Evolutionary conservation across 1,140 invertebrate species (phyloP).

Genomic region (Drosophila nikananu): DNA sequence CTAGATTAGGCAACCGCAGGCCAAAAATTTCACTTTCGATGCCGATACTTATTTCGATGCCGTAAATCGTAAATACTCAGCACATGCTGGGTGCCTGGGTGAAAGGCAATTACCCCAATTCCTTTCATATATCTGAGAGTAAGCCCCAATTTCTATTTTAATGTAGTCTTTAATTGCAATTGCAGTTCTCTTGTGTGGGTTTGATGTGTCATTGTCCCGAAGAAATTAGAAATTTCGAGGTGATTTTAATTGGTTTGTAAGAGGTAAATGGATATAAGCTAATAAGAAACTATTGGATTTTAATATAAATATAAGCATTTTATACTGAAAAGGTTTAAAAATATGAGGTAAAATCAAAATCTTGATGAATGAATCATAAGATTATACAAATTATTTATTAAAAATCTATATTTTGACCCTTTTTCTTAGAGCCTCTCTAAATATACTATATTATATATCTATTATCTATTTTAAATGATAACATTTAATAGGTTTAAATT

Average conservation of each 20-base stretch:
- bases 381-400: too few relatives aligned
- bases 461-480: too few relatives aligned
- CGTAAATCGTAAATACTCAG: constrained; percentile 30
- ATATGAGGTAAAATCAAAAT: not conserved
- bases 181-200: constrained; percentile 31
- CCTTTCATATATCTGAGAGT: not conserved
- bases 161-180: constrained; percentile 46
- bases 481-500: too few relatives aligned
- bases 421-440: too few relatives aligned
- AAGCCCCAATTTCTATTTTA: constrained; percentile 12
- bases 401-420: too few relatives aligned
- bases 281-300: too few relatives aligned
- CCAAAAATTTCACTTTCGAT: constrained; percentile 65
- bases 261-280: too few relatives aligned
- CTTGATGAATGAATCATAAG: too few relatives aligned
- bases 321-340: not conserved
- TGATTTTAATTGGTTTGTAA: not conserved
- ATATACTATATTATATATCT: too few relatives aligned
- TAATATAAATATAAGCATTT: too few relatives aligned
- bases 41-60: not conserved
- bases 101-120: constrained; percentile 50
- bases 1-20: constrained; percentile 24
- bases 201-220: constrained; percentile 7
- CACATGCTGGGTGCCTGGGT: constrained; percentile 39
- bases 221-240: not conserved